Base-by-base conservation (phyloP, 2,797 vertebrate species). In the Gadopsis bispinosus region DNA sequence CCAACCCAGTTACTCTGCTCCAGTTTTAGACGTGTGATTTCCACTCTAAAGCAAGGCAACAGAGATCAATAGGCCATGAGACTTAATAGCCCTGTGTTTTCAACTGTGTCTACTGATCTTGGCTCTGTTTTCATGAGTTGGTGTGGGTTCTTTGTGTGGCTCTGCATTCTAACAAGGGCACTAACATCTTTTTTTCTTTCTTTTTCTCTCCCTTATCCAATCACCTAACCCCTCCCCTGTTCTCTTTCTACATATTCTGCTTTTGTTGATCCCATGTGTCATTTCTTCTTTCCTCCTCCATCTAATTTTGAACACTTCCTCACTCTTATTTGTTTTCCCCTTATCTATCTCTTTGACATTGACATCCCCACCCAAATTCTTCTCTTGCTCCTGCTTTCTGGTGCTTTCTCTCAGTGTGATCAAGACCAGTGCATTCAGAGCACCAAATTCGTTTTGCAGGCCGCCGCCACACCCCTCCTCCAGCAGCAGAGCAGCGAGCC, bases 381-480 rank as follows among this genome's bases (percentile, higher is more conserved):
- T 48, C 13, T 77, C 65, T 35, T 51, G 13, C 62, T 68, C 47
- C 67, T 45, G 26, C 43, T 69, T 9, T 64, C 75, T 51, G 58
- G 47, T 20, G 9, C 66, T 43, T 62, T 86, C 90, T 79, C 93
- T 88, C 96, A 99, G 98, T 99, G 98, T 95, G 97, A 99, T 92
- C 97, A 99, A 96, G 97, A 99, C 95, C 97, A 99, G 96, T 99
- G 97, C 96, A 98, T 99, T 97, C 97, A 99, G 96, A 97, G 97
- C 97, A 99, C 97, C 94, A 99, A 99, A 98, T 98, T 98, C 96
- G 97, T 99, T 97, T 98, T 99, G 93, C 98, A 99, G 97, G 98
- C 97, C 2, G 97, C 98, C 47, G 94, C 98, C 93, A 98, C 97
- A 0, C 97, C 98, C 17, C 93, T 99, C 88, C 96, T 99, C 90